Percentiles rank a stretch among this genome's conserved stretches.
These are phyloP conservation scores for Bambusicola thoracicus DNA, from an alignment of 2,113 vertebrate genomes.

Conservation along the genomic window DNA sequence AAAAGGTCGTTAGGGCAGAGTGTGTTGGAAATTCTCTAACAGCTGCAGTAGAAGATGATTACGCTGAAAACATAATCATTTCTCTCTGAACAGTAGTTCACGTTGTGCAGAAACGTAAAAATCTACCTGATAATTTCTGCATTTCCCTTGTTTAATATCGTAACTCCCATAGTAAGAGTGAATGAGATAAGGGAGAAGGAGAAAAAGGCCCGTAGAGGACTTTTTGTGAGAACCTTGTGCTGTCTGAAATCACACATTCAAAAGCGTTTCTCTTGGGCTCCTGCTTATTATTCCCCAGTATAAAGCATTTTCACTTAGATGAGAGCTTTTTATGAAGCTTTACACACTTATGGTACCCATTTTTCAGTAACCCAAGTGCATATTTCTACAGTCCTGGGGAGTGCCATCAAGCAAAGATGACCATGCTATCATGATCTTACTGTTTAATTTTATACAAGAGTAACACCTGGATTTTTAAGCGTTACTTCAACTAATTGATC, in stretches of 20 bases:
- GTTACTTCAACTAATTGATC: background rate
- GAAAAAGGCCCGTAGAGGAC: background rate
- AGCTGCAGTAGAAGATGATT: background rate
- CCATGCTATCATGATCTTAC: background rate
- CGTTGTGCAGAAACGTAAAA: background rate
- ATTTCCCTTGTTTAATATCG: background rate
- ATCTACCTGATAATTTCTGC: background rate
- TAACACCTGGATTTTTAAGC: background rate
- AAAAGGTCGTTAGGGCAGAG: background rate
- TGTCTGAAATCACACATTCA: background rate
- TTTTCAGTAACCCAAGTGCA: background rate
- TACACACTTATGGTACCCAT: background rate
- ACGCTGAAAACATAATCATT: background rate
- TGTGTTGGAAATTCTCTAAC: background rate
- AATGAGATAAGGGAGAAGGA: background rate
- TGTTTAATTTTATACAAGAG: background rate
- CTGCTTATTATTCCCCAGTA: background rate
- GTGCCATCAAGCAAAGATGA: background rate
- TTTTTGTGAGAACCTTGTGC: background rate
- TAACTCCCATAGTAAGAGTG: background rate
- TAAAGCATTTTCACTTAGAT: background rate
- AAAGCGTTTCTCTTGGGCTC: background rate
- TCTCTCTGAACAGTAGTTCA: background rate
- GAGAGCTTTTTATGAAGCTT: background rate
- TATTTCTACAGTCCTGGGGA: background rate